These are phyloP conservation scores for Oryctes rhinoceros DNA, from an alignment of 1,140 invertebrate species.

Conservation along the genomic window DNA sequence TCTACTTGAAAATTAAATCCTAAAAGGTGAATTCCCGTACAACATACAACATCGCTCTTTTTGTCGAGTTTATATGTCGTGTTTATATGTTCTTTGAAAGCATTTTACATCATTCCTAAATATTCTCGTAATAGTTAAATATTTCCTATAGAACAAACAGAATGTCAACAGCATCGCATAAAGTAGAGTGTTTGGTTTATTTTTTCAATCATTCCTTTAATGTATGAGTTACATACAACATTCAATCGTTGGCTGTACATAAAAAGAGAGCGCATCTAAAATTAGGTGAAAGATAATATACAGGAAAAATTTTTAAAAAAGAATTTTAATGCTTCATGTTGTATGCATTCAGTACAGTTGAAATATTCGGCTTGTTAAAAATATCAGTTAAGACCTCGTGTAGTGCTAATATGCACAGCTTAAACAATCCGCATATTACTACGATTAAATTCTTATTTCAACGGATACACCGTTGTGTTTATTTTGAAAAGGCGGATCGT, in stretches of 20 bases:
- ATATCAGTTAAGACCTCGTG: neutral
- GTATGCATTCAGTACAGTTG: neutral
- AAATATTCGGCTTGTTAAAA: neutral
- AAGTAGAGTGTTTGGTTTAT: conserved; percentile 24
- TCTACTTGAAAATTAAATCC: neutral
- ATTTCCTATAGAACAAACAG: neutral
- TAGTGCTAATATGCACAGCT: too few relatives aligned
- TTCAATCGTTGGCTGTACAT: neutral
- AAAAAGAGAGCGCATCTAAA: neutral
- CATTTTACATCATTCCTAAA: neutral
- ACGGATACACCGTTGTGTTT: neutral
- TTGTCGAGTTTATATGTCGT: neutral
- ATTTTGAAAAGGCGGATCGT: too few relatives aligned
- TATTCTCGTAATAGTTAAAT: neutral
- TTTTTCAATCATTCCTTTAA: conserved; percentile 16
- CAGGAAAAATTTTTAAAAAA: neutral
- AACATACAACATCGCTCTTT: neutral
- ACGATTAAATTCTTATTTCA: neutral
- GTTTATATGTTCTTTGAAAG: neutral
- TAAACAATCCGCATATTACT: neutral
- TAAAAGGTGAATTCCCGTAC: neutral
- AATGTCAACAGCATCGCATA: conserved; percentile 9
- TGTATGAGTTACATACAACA: neutral
- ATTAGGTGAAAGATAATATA: conserved; percentile 14
- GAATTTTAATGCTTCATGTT: conserved; percentile 18